phyloP scores from a whole-genome alignment of 2,797 vertebrate genomes.

The Rhinella marina region DNA sequence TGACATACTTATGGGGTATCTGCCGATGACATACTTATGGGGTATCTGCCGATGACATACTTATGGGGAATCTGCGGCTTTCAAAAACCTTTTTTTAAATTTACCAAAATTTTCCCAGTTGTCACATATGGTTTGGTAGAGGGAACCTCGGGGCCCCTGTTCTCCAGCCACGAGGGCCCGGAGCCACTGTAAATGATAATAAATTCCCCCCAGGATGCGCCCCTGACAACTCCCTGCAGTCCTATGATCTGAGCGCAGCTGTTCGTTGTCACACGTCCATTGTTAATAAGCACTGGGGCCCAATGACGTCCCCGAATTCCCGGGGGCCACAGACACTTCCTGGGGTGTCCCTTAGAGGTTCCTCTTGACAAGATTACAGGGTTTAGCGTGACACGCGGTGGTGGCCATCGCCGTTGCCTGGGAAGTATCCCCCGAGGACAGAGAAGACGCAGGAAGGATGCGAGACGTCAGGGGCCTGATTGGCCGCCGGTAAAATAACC shows the following conservation, averaged over 20 bases:
- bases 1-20: neutral
- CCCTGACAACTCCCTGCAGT: neutral
- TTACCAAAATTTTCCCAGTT: neutral
- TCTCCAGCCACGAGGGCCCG: too few relatives aligned
- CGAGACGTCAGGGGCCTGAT: conserved; percentile 33
- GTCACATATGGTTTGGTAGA: too few relatives aligned
- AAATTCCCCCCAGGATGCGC: neutral
- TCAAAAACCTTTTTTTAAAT: too few relatives aligned
- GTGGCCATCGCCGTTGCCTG: conserved; percentile 14
- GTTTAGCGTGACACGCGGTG: conserved; percentile 1
- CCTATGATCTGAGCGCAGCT: neutral
- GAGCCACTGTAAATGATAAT: too few relatives aligned
- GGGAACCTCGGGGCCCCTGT: too few relatives aligned
- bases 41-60: neutral
- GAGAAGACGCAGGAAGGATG: conserved; percentile 39
- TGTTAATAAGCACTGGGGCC: neutral
- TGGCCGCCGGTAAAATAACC: neutral
- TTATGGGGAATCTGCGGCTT: neutral
- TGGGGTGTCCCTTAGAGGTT: conserved; percentile 32
- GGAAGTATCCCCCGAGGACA: conserved; percentile 31
- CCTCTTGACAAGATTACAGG: neutral
- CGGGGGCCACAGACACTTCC: conserved; percentile 16
- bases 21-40: neutral
- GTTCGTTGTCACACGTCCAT: neutral
- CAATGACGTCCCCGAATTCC: neutral